Evolutionary conservation across 2,888 invertebrate genomes (phyloP).

Genomic region (Dorcus parallelipipedus): DNA sequence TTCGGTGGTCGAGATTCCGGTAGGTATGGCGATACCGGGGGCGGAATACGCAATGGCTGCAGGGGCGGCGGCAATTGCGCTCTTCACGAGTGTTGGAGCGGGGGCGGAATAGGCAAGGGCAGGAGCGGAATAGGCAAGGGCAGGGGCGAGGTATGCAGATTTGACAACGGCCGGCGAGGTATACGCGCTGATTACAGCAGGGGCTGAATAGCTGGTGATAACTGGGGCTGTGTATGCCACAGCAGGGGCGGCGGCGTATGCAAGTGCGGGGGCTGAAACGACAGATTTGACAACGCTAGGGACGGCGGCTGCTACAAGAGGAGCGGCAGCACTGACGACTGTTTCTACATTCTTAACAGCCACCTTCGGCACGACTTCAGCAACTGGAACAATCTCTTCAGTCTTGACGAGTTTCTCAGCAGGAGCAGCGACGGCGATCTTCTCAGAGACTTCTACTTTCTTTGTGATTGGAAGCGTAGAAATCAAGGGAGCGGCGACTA

Average conservation of each 20-base stretch:
- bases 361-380: not conserved
- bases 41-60: not conserved
- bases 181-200: constrained; percentile 35
- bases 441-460: too few species aligned
- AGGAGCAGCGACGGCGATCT: constrained; percentile 1
- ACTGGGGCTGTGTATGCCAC: constrained; percentile 18
- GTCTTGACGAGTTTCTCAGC: not conserved
- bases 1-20: not conserved
- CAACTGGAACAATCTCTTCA: constrained; percentile 1
- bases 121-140: constrained; percentile 29
- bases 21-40: not conserved
- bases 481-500: constrained; percentile 32
- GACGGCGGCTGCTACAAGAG: constrained; percentile 44
- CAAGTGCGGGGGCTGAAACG: constrained; percentile 8
- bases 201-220: constrained; percentile 38
- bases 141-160: too few species aligned
- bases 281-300: constrained; percentile 17
- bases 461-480: too few species aligned
- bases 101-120: too few species aligned
- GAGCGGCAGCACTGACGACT: constrained; percentile 22
- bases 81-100: too few species aligned
- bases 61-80: too few species aligned
- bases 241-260: constrained; percentile 22
- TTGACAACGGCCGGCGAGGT: constrained; percentile 39
- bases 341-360: too few species aligned